These are phyloP conservation scores for Rhabdornis inornatus DNA, from an alignment of 2,113 vertebrate genomes.

Conservation along the genomic window DNA sequence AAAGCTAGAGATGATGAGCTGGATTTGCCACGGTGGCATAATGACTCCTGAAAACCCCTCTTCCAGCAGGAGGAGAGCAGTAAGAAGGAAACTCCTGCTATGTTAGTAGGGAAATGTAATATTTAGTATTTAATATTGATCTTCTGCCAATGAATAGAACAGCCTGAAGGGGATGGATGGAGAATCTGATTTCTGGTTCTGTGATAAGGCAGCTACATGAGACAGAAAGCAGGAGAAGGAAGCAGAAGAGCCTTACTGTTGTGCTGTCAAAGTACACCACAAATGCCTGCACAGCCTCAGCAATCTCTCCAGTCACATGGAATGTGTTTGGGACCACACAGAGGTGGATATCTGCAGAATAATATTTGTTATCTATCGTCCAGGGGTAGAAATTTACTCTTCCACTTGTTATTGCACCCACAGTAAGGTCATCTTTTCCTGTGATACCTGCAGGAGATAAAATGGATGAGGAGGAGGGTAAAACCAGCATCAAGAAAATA, in stretches of 20 bases:
- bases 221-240: neutral
- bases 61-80: neutral
- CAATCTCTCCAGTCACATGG: constrained; percentile 84
- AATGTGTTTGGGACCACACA: constrained; percentile 85
- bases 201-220: neutral
- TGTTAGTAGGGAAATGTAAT: neutral
- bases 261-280: constrained; percentile 93
- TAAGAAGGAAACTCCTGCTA: neutral
- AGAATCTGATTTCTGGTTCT: neutral
- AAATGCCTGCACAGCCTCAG: constrained; percentile 89
- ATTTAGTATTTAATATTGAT: neutral
- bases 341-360: constrained; percentile 87
- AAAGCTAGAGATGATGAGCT: neutral
- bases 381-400: constrained; percentile 89
- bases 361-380: constrained; percentile 98
- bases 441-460: constrained; percentile 82
- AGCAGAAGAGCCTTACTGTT: constrained; percentile 71
- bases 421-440: constrained; percentile 73
- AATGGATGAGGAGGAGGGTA: neutral
- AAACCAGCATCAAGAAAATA: neutral
- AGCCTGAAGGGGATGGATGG: neutral
- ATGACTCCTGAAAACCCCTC: neutral
- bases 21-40: neutral
- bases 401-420: constrained; percentile 67
- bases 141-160: neutral